A percentile compares a stretch with the other conserved stretches of the same genome.
Conservation (phyloP, 2,888 invertebrate species). For the Colletes collaris region DNA sequence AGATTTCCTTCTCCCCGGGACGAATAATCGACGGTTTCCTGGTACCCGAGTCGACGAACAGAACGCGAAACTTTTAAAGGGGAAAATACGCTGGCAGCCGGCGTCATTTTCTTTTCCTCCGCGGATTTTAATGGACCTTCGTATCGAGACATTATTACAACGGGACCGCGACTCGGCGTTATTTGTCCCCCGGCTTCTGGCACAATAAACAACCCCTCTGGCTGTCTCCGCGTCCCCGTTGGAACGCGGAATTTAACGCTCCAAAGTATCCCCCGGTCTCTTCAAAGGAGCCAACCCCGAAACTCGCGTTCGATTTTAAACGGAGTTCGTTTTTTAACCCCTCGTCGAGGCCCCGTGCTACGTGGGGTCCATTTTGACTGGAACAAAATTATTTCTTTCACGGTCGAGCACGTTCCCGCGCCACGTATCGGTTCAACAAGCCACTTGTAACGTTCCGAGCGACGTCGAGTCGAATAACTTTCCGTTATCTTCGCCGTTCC, state of each 20-base stretch:
- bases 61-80: conserved; percentile 19
- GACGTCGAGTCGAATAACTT: no score
- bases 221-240: neutral
- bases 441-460: no score
- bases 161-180: conserved; percentile 3
- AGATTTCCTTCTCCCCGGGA: conserved; percentile 38
- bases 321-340: no score
- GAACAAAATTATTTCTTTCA: no score
- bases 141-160: conserved; percentile 41
- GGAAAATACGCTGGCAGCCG: conserved; percentile 11
- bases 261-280: no score
- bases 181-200: conserved; percentile 16
- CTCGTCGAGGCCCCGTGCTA: no score
- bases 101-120: neutral
- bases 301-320: no score
- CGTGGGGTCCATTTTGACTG: no score
- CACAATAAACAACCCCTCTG: conserved; percentile 11
- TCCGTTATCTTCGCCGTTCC: no score
- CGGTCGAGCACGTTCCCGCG: no score
- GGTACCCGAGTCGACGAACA: conserved; percentile 7
- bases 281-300: no score
- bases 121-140: conserved; percentile 27
- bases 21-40: conserved; percentile 50
- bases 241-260: conserved; percentile 29
- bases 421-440: no score